Conservation (phyloP, 1,140 invertebrate species). For the Drosophila pseudoananassae region DNA sequence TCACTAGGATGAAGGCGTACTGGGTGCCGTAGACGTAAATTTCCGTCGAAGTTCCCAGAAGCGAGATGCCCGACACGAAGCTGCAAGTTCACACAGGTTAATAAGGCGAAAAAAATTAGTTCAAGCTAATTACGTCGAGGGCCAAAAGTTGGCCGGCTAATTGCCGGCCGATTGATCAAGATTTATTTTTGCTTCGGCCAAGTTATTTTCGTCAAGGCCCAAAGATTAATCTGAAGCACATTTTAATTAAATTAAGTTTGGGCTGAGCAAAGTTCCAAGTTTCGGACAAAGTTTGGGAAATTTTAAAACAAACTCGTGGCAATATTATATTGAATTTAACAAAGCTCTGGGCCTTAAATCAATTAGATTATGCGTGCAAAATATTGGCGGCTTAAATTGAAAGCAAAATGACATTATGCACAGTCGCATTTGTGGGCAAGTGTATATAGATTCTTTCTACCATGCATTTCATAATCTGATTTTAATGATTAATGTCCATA, state of each 20-base stretch:
- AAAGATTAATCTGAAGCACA: conserved; percentile 7
- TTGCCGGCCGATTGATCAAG: conserved; percentile 41
- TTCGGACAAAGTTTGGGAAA: conserved; percentile 1
- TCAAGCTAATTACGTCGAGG: conserved; percentile 28
- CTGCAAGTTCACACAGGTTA: conserved; percentile 83
- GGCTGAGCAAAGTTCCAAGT: conserved; percentile 7
- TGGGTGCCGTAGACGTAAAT: conserved; percentile 92
- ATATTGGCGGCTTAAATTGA: background rate
- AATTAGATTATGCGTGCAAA: background rate
- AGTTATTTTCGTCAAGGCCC: conserved; percentile 4
- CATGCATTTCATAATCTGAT: conserved; percentile 42
- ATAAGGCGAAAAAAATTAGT: conserved; percentile 11
- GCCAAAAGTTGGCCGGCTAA: conserved; percentile 34
- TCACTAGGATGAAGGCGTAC: conserved; percentile 88
- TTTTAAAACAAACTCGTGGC: conserved; percentile 1
- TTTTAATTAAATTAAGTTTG: conserved; percentile 44
- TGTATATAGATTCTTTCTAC: conserved; percentile 10
- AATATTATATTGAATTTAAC: background rate
- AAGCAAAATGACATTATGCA: conserved; percentile 6
- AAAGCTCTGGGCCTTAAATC: background rate
- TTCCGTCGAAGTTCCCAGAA: conserved; percentile 93
- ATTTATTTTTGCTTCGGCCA: conserved; percentile 19
- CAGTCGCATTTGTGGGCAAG: conserved; percentile 7
- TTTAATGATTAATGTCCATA: conserved; percentile 63
- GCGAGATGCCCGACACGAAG: conserved; percentile 94